phyloP scores from a whole-genome alignment of 2,113 vertebrate genomes.

The Melanotaenia duboulayi region DNA sequence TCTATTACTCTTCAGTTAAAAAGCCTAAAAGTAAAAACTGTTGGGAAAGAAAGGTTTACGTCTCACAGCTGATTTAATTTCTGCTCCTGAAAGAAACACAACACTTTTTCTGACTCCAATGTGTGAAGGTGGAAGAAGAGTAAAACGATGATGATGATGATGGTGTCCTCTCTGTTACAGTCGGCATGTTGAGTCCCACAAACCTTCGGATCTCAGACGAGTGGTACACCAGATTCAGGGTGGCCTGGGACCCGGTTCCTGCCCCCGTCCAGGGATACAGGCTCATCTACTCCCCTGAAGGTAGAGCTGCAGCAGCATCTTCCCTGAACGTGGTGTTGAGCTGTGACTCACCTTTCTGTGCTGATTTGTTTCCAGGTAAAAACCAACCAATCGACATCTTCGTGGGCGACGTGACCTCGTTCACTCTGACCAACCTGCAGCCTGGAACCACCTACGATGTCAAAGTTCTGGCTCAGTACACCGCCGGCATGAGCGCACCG shows the following conservation, averaged over 20 bases:
- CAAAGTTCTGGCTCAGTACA: constrained; percentile 92
- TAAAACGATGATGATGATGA: not conserved
- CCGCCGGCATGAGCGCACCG: constrained; percentile 87
- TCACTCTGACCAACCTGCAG: constrained; percentile 90
- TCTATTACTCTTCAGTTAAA: no score
- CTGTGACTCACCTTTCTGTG: not conserved
- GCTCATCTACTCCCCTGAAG: constrained; percentile 90
- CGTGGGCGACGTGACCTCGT: constrained; percentile 93
- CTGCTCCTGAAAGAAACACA: no score
- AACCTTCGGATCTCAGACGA: constrained; percentile 96
- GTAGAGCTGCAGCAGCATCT: constrained; percentile 71
- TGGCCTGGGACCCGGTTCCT: constrained; percentile 92
- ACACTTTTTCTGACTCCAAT: no score
- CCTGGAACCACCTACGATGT: constrained; percentile 95
- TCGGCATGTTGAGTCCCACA: constrained; percentile 90
- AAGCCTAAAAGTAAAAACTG: no score
- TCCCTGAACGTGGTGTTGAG: no score
- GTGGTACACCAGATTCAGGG: constrained; percentile 97
- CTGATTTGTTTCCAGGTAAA: constrained; percentile 79
- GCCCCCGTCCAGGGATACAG: constrained; percentile 94
- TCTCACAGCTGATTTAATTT: no score
- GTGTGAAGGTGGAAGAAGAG: no score
- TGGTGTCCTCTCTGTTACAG: constrained; percentile 72
- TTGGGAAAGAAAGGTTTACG: no score
- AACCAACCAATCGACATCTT: constrained; percentile 89